Evolutionary conservation across 2,797 vertebrate species (phyloP).

Genomic region (Podargus strigoides): DNA sequence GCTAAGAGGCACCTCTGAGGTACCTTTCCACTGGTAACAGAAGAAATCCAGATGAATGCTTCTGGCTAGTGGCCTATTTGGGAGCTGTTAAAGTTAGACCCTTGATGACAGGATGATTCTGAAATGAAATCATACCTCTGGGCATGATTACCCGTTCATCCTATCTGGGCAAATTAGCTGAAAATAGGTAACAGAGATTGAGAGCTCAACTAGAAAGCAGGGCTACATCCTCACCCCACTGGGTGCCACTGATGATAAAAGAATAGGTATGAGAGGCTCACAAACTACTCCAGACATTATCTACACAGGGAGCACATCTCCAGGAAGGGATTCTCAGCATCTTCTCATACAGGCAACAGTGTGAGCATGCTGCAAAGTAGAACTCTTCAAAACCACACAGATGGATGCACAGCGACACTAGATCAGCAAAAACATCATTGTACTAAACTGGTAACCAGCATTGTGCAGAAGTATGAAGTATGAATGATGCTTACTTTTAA

Average conservation of each 20-base stretch:
- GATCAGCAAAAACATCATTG: background rate
- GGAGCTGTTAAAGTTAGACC: background rate
- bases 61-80: background rate
- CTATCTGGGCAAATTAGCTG: background rate
- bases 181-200: background rate
- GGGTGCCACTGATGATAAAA: background rate
- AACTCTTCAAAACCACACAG: background rate
- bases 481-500: background rate
- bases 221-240: background rate
- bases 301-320: background rate
- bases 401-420: background rate
- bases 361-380: background rate
- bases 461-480: background rate
- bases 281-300: background rate
- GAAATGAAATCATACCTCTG: background rate
- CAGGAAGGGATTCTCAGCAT: background rate
- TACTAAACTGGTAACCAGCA: background rate
- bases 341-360: background rate
- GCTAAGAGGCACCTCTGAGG: background rate
- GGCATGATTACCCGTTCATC: background rate
- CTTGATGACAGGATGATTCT: background rate
- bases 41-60: background rate
- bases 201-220: background rate
- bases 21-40: background rate
- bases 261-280: background rate